Base-by-base conservation (phyloP, 2,113 vertebrate genomes). In the Typhlomys cinereus region DNA sequence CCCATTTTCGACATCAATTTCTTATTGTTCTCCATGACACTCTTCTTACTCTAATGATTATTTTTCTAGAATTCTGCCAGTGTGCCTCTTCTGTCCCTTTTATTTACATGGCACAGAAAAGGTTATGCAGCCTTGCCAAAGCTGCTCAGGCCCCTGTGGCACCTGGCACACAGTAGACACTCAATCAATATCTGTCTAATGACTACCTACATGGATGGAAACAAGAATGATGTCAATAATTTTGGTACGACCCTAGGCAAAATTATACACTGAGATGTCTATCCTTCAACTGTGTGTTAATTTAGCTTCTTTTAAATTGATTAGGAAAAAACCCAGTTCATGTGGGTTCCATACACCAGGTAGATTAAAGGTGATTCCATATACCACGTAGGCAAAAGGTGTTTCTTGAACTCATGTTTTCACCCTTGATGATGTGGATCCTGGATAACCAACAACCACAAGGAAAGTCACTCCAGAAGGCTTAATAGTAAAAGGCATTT, bases 231-330 rank as follows among this genome's bases (percentile, higher is more conserved):
- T 11, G 4, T 46, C 46, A 57, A 21, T 57, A 21, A 89, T 74
- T 76, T 83, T 31, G 31, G 41, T 64, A 18, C 5, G 61, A 36
- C 34, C 34, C 71, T 88, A 80, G 66, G 67, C 36, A 92, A 82
- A 93, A 71, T 76, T 27, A 31, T 94, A 70, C 89, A 89, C 12
- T 34, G 75, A 67, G 91, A 67, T 59, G 73, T 82, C 59, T 4
- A 88, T 15, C 44, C 54, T 92, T 87, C 70, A 39, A 88, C 34
- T 50, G 46, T 52, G 14, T 85, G 15, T 74, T 69, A 85, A 54
- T 7, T 70, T 83, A 87, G n/a, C 27, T 78, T 85, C 85, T 82
- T 57, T 59, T 59, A 85, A 48, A 5, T 27, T 29, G 57, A 61
- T 4, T 67, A 10, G 31, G n/a, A 85, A 70, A 50, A 71, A 70